Evolutionary conservation across 2,888 invertebrate genomes (phyloP).

Genomic region (Calameuta pallipes): DNA sequence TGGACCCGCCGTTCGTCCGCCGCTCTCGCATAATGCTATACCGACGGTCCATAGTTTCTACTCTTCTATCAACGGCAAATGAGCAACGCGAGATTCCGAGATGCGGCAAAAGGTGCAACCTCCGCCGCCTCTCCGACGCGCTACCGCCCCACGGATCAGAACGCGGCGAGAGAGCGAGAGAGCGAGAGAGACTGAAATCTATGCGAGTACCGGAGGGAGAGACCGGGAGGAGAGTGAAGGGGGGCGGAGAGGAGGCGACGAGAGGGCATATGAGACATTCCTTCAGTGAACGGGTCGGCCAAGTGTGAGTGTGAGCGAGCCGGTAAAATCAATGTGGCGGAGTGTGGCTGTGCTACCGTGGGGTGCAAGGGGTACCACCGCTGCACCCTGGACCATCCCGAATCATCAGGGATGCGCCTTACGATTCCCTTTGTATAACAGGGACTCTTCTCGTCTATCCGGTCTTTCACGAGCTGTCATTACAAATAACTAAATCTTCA

Average conservation of each 20-base stretch:
- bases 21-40: constrained; percentile 49
- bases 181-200: constrained; percentile 16
- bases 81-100: constrained; percentile 58
- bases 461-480: too few relatives aligned
- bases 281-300: constrained; percentile 50
- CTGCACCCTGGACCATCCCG: not conserved
- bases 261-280: constrained; percentile 55
- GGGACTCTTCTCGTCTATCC: too few relatives aligned
- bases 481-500: too few relatives aligned
- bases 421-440: too few relatives aligned
- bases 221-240: not conserved
- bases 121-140: constrained; percentile 29
- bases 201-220: not conserved
- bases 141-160: constrained; percentile 30
- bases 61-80: constrained; percentile 45
- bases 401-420: too few relatives aligned
- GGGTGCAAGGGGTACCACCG: constrained; percentile 4
- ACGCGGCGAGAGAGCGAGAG: constrained; percentile 23
- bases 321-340: constrained; percentile 66
- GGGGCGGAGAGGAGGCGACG: not conserved
- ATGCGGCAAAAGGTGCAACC: constrained; percentile 58
- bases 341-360: constrained; percentile 53
- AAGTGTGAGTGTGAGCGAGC: constrained; percentile 52
- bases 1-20: constrained; percentile 42
- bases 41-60: constrained; percentile 15